Evolutionary conservation across 2,113 vertebrate species (phyloP).

Genomic region (Pollachius pollachius): DNA sequence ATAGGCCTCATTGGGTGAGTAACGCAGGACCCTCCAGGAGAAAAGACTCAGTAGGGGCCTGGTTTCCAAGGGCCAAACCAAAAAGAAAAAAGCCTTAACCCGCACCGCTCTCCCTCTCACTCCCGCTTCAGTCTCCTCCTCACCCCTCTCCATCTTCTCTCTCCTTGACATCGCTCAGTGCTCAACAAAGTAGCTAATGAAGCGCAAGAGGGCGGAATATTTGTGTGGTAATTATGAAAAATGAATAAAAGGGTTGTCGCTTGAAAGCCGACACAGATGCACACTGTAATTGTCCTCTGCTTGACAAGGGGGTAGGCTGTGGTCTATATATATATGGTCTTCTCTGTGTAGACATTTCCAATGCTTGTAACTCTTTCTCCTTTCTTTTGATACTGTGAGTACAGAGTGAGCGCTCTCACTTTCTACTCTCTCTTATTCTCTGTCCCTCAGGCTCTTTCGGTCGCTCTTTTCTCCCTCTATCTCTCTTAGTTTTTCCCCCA

Average conservation of each 20-base stretch:
- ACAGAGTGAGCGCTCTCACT: too few species aligned
- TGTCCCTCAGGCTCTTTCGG: too few species aligned
- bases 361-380: not conserved
- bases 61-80: not conserved
- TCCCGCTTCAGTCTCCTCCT: constrained; percentile 44
- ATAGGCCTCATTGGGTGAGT: too few species aligned
- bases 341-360: not conserved
- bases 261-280: constrained; percentile 62
- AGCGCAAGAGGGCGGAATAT: constrained; percentile 67
- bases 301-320: constrained; percentile 40
- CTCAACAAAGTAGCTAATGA: constrained; percentile 77
- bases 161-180: constrained; percentile 70
- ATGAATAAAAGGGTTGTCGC: constrained; percentile 67
- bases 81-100: constrained; percentile 10
- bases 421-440: too few species aligned
- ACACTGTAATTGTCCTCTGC: constrained; percentile 68
- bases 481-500: not conserved
- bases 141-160: constrained; percentile 68
- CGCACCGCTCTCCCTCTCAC: constrained; percentile 44
- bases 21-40: too few species aligned
- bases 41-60: too few species aligned
- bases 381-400: too few species aligned
- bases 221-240: constrained; percentile 77
- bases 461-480: too few species aligned
- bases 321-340: constrained; percentile 4